These are phyloP conservation scores for Cercopithecus mona DNA, from an alignment of 2,113 vertebrate genomes.

Conservation along the genomic window DNA sequence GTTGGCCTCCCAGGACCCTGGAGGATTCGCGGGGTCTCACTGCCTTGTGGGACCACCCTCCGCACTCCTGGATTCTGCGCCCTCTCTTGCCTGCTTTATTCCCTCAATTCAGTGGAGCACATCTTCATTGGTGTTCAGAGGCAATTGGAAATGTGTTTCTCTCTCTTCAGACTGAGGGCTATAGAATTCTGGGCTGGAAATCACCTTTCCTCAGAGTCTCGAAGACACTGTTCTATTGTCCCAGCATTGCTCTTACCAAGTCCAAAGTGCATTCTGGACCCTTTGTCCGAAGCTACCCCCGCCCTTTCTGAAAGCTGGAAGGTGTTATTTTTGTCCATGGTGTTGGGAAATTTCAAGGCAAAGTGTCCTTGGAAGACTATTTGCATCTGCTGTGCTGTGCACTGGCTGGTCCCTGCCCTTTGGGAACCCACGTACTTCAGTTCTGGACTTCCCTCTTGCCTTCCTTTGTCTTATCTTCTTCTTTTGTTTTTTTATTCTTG, in stretches of 20 bases:
- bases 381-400: too few relatives aligned
- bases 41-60: neutral
- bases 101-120: neutral
- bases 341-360: accelerated
- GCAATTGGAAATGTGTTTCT: neutral
- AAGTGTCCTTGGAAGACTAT: too few relatives aligned
- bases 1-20: neutral
- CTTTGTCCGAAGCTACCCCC: neutral
- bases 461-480: neutral
- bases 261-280: neutral
- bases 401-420: accelerated
- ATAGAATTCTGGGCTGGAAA: neutral
- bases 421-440: neutral
- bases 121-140: neutral
- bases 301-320: accelerated
- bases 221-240: accelerated
- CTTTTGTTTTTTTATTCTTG: neutral
- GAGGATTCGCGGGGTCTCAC: neutral
- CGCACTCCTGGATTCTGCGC: neutral
- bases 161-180: neutral
- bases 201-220: neutral
- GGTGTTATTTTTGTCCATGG: accelerated
- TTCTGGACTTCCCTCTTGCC: neutral
- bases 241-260: accelerated
- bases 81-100: neutral